phyloP scores from a whole-genome alignment of 2,888 invertebrate genomes.

The Ophion obscuratus region DNA sequence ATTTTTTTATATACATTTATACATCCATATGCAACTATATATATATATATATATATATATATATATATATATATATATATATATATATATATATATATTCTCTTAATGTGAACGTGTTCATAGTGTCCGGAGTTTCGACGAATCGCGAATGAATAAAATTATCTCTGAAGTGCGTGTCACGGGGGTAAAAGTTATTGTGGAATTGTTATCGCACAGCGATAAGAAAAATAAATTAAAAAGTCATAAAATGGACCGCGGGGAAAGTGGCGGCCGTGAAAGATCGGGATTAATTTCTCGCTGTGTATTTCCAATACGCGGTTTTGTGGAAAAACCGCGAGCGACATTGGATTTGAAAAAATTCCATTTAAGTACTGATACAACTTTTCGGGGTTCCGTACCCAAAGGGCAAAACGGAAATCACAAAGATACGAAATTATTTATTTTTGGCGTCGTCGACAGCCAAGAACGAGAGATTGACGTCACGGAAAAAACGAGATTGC shows the following conservation, averaged over 20 bases:
- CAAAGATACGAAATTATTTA: no score
- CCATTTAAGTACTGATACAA: background rate
- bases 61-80: no score
- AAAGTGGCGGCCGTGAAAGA: background rate
- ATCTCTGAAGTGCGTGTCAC: background rate
- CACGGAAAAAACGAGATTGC: no score
- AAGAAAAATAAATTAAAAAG: background rate
- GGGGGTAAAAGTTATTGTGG: background rate
- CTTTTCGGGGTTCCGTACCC: background rate
- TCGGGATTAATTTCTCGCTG: background rate
- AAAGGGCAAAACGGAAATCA: no score
- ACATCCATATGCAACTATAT: background rate
- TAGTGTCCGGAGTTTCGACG: slow-evolving; percentile 26
- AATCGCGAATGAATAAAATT: slow-evolving; percentile 7
- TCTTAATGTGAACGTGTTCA: background rate
- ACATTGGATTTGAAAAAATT: background rate
- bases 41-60: background rate
- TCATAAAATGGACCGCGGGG: background rate
- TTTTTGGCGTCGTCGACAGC: no score
- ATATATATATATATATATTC: background rate
- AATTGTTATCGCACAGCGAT: background rate
- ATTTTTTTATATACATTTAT: slow-evolving; percentile 30
- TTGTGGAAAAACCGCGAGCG: no score
- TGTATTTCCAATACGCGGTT: background rate
- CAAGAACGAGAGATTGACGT: no score